Evolutionary conservation across 2,888 invertebrate genomes (phyloP).

Genomic region (Hemistola chrysoprasaria): DNA sequence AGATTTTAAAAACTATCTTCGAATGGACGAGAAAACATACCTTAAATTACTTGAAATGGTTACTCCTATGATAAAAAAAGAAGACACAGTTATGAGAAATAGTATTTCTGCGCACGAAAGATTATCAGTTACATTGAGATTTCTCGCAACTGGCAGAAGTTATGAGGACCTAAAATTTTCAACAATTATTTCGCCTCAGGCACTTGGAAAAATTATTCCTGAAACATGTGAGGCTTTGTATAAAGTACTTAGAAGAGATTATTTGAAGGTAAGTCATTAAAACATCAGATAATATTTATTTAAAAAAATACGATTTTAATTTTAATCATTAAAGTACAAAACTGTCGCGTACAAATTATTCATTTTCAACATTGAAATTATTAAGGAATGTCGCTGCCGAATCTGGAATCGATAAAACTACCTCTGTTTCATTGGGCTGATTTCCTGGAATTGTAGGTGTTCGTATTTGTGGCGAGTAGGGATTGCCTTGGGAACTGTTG

Average conservation of each 20-base stretch:
- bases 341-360: slow-evolving; percentile 2
- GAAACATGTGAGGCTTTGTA: no score
- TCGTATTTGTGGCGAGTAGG: slow-evolving; percentile 12
- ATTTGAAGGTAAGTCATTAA: slow-evolving; percentile 20
- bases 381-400: slow-evolving; percentile 6
- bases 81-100: slow-evolving; percentile 22
- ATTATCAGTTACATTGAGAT: slow-evolving; percentile 19
- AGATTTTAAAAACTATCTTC: no score
- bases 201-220: slow-evolving; percentile 16
- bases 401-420: slow-evolving; percentile 9
- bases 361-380: slow-evolving; percentile 3
- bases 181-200: slow-evolving; percentile 7
- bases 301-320: no score
- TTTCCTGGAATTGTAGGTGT: slow-evolving; percentile 17
- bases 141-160: slow-evolving; percentile 16
- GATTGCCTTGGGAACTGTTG: slow-evolving; percentile 19
- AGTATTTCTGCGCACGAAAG: slow-evolving; percentile 22
- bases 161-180: slow-evolving; percentile 11
- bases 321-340: slow-evolving; percentile 1
- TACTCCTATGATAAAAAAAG: slow-evolving; percentile 21
- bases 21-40: no score
- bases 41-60: slow-evolving; percentile 9
- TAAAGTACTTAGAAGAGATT: slow-evolving; percentile 13
- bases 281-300: slow-evolving; percentile 1
- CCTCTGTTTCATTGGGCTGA: slow-evolving; percentile 17